Evolutionary conservation across 2,888 invertebrate species (phyloP), one percentile per base, ranked within the genome.

Genomic region (Nephrocerus scutellatus): DNA sequence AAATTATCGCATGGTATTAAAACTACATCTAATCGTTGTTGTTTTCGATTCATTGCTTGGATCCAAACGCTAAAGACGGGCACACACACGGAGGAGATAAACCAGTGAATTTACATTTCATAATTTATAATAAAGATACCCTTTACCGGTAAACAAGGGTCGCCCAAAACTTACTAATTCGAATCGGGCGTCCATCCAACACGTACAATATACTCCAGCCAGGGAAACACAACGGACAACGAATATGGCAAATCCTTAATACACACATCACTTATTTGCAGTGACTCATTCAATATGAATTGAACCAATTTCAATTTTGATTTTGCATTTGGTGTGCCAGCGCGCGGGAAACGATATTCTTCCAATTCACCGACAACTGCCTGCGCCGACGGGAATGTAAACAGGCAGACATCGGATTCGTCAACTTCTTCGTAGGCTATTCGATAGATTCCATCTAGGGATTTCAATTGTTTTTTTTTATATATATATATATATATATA

Each of bases 181-280:
- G 89, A 86, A 61, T 90, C 85, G 0, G 90, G 87, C 0, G 89
- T 89, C 96, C 97, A 98, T 0, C 95, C 96, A 10, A 87, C 89
- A 49, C 97, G 72, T 1, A 93, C 89, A 48, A 98, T 74, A 68
- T 98, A 98, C 61, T 98, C 97, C 72, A 87, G 80, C 87, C 90
- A 90, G 0, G 91, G 87, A 63, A 92, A 92, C 43, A 87, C 75
- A 36, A 81, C 79, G 30, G 80, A 75, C n/a, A 91, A 66, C 0
- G 86, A 80, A 57, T 82, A 82, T 30, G 80, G 75, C 47, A 90
- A 70, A 52, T 86, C 85, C 54, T 82, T 75, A 70, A 80, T 81
- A 54, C 80, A 76, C 38, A 87, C 74, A 52, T 89, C 83, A 1
- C 76, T 74, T 39, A 86, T 83, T 61, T 85, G 82, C 55, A 80